Evolutionary conservation across 2,888 invertebrate genomes (phyloP).

Genomic region (Hyles lineata): DNA sequence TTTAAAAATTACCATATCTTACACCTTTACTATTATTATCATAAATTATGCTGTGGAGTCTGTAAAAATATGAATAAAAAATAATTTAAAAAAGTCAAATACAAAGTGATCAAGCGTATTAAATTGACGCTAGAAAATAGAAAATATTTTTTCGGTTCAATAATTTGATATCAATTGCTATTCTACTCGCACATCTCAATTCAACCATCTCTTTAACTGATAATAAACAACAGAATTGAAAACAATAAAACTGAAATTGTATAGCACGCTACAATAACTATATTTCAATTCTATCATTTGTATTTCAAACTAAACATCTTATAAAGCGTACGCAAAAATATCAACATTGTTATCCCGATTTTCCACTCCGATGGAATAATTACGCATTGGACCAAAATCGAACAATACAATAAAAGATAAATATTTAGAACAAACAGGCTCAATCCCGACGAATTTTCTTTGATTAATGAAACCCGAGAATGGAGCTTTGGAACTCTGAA

Average conservation of each 20-base stretch:
- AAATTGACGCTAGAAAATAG: background rate
- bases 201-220: background rate
- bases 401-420: slow-evolving; percentile 26
- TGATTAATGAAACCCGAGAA: slow-evolving; percentile 41
- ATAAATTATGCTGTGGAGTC: no score
- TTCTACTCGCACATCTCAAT: no score
- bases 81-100: no score
- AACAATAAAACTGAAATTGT: background rate
- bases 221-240: background rate
- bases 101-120: no score
- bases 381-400: slow-evolving; percentile 23
- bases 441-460: slow-evolving; percentile 38
- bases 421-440: slow-evolving; percentile 31
- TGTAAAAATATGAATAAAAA: no score
- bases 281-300: background rate
- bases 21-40: no score
- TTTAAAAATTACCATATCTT: no score
- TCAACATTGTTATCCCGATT: slow-evolving; percentile 24
- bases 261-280: background rate
- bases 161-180: no score
- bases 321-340: slow-evolving; percentile 25
- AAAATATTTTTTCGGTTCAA: background rate
- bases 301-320: slow-evolving; percentile 26
- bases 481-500: slow-evolving; percentile 32
- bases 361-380: slow-evolving; percentile 19